Evolutionary conservation across 2,113 vertebrate genomes (phyloP), one percentile per base, ranked within the genome.

Genomic region (Sylvia atricapilla): DNA sequence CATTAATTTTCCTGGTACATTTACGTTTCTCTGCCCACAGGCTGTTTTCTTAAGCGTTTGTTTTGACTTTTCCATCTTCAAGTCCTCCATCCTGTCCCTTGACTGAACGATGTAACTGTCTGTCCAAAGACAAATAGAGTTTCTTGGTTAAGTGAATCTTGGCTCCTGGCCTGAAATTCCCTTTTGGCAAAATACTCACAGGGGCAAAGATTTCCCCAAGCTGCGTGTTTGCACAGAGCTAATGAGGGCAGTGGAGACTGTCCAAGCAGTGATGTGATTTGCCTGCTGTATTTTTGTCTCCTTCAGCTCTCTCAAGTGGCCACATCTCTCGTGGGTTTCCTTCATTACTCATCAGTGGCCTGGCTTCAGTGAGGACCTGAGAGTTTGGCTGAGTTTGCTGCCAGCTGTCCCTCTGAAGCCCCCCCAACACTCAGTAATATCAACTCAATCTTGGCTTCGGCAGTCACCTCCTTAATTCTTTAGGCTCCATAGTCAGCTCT

Each of bases 111-210:
- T 13, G 8, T 64, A 95, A 93, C 83, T 74, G 88, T 91, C 92
- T 95, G 85, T 76, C 88, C 88, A 63, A 81, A 93, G 90, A 93
- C 83, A 97, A 96, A 96, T 96, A 90, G 22, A 95, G 87, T 35
- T 95, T 44, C 79, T 86, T 90, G 64, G 68, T 89, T 93, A 96
- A 94, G 84, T 49, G 60, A 92, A 76, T 75, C 66, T 87, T 95
- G 95, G 95, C 95, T 87, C 69, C 49, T 6, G 16, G 93, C 88
- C 94, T 87, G 56, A 95, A 89, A 90, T 58, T 93, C 25, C 33
- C 79, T 94, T 93, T 78, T 91, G 92, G 90, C 88, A 95, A 84
- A 87, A 81, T 15, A 75, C 1, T 0, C 83, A 72, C 4, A 2
- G 79, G 90, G 86, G 87, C 85, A 94, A 87, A 94, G 90, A 12